These are phyloP conservation scores for Andrena marginata DNA, from an alignment of 2,888 invertebrate species.

Conservation along the genomic window DNA sequence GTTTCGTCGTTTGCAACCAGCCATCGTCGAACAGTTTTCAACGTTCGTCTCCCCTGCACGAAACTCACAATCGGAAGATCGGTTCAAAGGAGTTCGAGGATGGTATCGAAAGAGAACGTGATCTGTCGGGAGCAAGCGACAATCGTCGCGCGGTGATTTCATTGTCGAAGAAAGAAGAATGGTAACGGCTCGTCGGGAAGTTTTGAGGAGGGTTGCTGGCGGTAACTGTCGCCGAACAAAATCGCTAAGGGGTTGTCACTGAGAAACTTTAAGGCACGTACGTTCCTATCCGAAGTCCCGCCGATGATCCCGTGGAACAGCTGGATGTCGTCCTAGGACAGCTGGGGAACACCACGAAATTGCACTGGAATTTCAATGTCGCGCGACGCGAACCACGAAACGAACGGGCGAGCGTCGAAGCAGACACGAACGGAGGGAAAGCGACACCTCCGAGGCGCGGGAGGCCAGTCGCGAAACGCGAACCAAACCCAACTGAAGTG, in stretches of 20 bases:
- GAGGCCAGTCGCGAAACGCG: slow-evolving; percentile 79
- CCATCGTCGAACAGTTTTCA: background rate
- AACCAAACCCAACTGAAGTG: slow-evolving; percentile 83
- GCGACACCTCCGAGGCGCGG: slow-evolving; percentile 36
- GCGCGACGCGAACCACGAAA: slow-evolving; percentile 34
- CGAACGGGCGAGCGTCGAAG: background rate
- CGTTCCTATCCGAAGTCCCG: slow-evolving; percentile 34
- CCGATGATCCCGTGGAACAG: background rate
- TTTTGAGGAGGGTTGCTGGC: no score
- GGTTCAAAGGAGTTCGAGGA: no score
- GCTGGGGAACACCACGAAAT: background rate
- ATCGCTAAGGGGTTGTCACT: slow-evolving; percentile 41
- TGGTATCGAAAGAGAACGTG: background rate
- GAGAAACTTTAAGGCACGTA: slow-evolving; percentile 35
- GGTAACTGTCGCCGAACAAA: background rate
- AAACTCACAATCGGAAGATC: no score
- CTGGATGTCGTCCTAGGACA: background rate
- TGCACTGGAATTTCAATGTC: slow-evolving; percentile 23
- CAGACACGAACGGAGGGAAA: slow-evolving; percentile 23
- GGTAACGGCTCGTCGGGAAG: background rate
- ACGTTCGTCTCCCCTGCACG: background rate
- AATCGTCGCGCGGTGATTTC: background rate
- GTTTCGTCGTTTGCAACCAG: background rate
- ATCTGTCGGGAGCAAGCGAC: background rate
- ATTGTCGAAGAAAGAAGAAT: no score